These are phyloP conservation scores for Mesembrinibis cayennensis DNA, from an alignment of 2,113 vertebrate species.

Conservation along the genomic window DNA sequence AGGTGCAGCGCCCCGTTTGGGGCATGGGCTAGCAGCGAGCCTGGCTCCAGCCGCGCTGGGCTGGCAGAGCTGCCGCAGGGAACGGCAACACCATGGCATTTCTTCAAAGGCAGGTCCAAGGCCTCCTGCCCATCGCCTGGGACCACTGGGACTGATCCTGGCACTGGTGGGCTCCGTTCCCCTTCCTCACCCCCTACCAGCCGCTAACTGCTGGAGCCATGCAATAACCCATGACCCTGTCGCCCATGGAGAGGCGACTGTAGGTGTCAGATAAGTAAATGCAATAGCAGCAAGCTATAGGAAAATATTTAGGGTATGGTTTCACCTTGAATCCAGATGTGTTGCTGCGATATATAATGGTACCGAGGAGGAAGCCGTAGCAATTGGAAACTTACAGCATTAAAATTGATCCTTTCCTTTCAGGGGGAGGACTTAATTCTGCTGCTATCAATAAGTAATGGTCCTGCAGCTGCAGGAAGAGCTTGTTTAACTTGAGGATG, in stretches of 20 bases:
- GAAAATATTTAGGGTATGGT: not conserved
- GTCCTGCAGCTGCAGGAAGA: not conserved
- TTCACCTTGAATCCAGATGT: not conserved
- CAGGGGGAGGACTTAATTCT: not conserved
- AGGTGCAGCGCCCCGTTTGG: not conserved
- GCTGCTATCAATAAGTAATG: not conserved
- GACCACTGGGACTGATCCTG: not conserved
- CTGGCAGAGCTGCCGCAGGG: not conserved
- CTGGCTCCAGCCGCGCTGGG: not conserved
- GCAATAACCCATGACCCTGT: fast-evolving
- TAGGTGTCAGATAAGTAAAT: not conserved
- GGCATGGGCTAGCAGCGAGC: not conserved
- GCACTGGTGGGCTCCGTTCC: not conserved
- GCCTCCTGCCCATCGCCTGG: not conserved
- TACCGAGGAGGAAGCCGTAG: not conserved
- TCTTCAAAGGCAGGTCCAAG: not conserved
- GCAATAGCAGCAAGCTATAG: not conserved
- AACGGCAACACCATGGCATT: fast-evolving
- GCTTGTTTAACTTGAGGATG: not conserved
- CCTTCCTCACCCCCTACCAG: not conserved
- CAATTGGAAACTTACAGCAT: not conserved
- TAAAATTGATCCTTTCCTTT: not conserved
- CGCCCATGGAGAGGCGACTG: fast-evolving
- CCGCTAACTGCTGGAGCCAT: not conserved
- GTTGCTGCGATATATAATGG: not conserved